Evolutionary conservation across 2,797 vertebrate genomes (phyloP).

Genomic region (Cygnus olor): DNA sequence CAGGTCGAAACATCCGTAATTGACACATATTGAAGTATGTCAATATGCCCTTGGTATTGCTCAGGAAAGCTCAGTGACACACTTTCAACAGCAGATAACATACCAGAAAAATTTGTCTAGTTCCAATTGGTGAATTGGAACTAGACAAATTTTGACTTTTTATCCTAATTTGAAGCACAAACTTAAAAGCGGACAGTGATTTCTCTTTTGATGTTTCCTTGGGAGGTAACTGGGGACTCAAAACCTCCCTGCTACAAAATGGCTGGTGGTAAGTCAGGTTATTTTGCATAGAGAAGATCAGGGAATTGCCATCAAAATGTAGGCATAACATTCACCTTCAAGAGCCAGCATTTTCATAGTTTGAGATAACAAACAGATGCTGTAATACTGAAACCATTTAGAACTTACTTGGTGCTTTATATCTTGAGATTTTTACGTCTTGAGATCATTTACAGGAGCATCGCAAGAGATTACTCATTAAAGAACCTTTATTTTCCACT

Average conservation of each 20-base stretch:
- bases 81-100: neutral
- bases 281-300: neutral
- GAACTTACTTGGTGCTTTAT: neutral
- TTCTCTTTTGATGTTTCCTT: neutral
- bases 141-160: neutral
- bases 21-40: neutral
- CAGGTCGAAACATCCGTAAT: neutral
- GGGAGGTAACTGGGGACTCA: neutral
- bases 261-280: neutral
- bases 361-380: neutral
- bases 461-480: neutral
- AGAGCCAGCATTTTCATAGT: neutral
- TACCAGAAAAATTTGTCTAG: neutral
- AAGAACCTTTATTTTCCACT: neutral
- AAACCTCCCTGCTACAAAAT: neutral
- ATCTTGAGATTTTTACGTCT: neutral
- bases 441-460: neutral
- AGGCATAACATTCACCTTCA: neutral
- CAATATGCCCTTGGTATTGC: neutral
- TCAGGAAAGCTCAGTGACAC: neutral
- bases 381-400: neutral
- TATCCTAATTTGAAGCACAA: neutral
- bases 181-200: neutral
- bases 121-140: neutral
- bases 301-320: neutral